phyloP scores from a whole-genome alignment of 2,113 vertebrate genomes.

The Neolamprologus cancellatus region DNA sequence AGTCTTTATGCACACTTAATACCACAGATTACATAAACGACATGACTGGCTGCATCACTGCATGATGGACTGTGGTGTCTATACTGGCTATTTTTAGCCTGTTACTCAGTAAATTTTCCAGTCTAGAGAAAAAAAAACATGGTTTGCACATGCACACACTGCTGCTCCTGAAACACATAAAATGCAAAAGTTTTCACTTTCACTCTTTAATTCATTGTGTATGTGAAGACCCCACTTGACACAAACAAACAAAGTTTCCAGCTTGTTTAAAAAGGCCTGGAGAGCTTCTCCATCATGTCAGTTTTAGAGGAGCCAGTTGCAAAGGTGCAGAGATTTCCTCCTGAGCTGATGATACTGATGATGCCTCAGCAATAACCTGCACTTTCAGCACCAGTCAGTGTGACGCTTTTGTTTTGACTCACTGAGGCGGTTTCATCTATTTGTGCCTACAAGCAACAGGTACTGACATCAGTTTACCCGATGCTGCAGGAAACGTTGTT shows the following conservation, averaged over 20 bases:
- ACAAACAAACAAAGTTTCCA: not conserved
- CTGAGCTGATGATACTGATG: not conserved
- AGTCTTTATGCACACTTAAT: not conserved
- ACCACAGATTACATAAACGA: not conserved
- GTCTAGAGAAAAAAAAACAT: not conserved
- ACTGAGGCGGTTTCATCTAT: not conserved
- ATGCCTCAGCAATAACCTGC: not conserved
- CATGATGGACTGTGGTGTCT: not conserved
- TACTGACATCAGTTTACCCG: not conserved
- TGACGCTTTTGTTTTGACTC: conserved; percentile 7
- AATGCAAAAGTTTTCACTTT: not conserved
- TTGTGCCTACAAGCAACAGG: not conserved
- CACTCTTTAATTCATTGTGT: not conserved
- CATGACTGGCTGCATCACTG: not conserved
- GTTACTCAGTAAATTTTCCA: not conserved
- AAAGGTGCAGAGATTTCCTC: not conserved
- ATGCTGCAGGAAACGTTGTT: not conserved
- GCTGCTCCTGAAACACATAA: not conserved
- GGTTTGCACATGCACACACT: not conserved
- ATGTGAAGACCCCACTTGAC: not conserved
- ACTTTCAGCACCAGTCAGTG: not conserved
- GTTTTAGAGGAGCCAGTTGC: not conserved
- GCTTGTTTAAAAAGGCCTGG: not conserved
- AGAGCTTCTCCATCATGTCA: not conserved
- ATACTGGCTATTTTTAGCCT: not conserved